Evolutionary conservation across 2,113 vertebrate genomes (phyloP).

Genomic region (Rhinolophus ferrumequinum): DNA sequence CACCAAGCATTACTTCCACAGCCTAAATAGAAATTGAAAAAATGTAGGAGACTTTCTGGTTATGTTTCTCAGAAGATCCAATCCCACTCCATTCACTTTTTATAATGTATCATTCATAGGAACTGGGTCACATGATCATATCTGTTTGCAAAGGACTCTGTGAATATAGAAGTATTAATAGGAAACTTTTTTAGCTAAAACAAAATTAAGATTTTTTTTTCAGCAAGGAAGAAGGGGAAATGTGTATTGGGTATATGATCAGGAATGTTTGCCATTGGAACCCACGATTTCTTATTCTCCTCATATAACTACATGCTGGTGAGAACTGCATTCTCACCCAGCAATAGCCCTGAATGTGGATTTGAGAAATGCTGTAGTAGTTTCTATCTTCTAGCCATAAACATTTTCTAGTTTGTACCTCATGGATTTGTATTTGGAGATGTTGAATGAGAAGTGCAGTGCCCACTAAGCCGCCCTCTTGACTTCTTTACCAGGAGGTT

Average conservation of each 20-base stretch:
- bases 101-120: background rate
- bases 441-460: background rate
- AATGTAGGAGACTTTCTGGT: background rate
- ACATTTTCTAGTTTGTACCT: background rate
- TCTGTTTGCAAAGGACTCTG: background rate
- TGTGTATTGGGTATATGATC: background rate
- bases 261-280: background rate
- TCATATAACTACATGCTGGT: background rate
- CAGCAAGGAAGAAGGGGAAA: background rate
- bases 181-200: background rate
- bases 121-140: background rate
- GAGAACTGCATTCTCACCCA: background rate
- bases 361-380: background rate
- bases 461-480: fast-evolving
- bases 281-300: background rate
- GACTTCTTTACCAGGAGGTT: background rate
- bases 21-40: background rate
- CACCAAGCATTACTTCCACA: background rate
- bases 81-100: background rate
- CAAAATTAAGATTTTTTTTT: background rate
- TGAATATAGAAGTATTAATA: background rate
- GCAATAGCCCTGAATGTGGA: background rate
- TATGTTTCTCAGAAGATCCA: background rate
- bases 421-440: background rate
- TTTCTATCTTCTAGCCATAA: background rate